Base-by-base conservation (phyloP, 2,888 invertebrate genomes). In the Hirtodrosophila histrioides region DNA sequence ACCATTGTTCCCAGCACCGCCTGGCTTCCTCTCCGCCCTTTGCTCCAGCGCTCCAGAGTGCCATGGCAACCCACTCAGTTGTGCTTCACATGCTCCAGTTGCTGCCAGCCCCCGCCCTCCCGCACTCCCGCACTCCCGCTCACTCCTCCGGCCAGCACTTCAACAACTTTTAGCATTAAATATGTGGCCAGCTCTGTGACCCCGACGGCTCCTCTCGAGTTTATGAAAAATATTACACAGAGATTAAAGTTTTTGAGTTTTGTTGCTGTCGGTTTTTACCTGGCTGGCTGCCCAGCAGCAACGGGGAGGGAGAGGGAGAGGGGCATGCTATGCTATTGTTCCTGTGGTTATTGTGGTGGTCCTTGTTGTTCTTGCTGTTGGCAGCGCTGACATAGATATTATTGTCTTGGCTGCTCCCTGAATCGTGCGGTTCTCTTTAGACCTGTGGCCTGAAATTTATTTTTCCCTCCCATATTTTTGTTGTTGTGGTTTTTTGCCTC, bases 1-100 rank as follows among this genome's bases (percentile, higher is more conserved):
- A 6, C 31, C 48, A 39, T 56, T 62, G 48, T 36, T 29, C 3
- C 31, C 4, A 9, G 6, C 23, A 8, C 23, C 2, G 17, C 11
- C 17, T 31, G 31, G 7, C 31, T 6, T 27, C 27, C 27, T 27
- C 6, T 27, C 5, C 5, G 27, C 4, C 1, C 27, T 24, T 10
- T 12, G 1, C 10, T 2, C 29, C 33, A 8, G 3, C 29, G 4
- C 27, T 23, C 37, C 36, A 6, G 12, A 17, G 2, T n/a, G 27
- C 27, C 17, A 49, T 24, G 1, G 24, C 46, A 29, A 36, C 37
- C 72, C 75, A 80, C 84, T 86, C 81, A 84, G 82, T 84, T 82
- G 84, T 82, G 84, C 82, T 82, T 84, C 81, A 81, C 82, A 82
- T 82, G 82, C 82, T 82, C 82, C 81, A 86, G 72, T 82, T 82